Percentiles rank a stretch among this genome's conserved stretches.
These are phyloP conservation scores for Drosophila burlai DNA, from an alignment of 1,140 invertebrate species.

Conservation along the genomic window DNA sequence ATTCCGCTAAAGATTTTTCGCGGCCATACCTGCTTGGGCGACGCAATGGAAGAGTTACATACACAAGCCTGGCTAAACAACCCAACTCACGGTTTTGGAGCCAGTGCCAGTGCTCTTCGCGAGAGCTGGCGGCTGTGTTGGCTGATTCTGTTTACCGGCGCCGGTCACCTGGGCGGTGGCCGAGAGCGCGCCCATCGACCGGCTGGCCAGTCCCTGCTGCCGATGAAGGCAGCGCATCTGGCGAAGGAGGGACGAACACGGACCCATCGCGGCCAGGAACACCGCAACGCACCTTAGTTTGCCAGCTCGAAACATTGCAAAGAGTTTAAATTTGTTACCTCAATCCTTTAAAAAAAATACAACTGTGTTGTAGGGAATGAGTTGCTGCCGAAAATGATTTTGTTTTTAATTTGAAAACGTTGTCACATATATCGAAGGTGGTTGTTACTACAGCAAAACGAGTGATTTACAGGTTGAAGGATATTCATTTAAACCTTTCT, in stretches of 20 bases:
- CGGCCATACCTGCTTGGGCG: slow-evolving; percentile 77
- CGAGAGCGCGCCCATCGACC: not conserved
- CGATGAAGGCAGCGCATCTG: slow-evolving; percentile 5
- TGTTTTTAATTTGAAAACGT: not conserved
- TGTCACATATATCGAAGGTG: not conserved
- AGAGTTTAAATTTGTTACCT: slow-evolving; percentile 41
- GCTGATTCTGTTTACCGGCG: slow-evolving; percentile 4
- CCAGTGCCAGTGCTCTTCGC: not conserved
- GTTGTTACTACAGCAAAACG: not conserved
- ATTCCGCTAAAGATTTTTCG: slow-evolving; percentile 95
- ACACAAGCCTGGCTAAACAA: not conserved
- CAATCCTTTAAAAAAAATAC: slow-evolving; percentile 18
- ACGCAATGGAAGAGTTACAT: slow-evolving; percentile 7
- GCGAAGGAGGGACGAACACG: not conserved
- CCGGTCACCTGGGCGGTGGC: slow-evolving; percentile 21
- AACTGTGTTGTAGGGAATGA: not conserved
- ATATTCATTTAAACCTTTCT: no score
- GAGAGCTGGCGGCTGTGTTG: not conserved
- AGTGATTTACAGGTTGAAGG: not conserved
- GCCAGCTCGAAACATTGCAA: slow-evolving; percentile 62
- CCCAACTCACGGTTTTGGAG: slow-evolving; percentile 1
- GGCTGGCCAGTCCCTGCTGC: not conserved
- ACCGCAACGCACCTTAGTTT: slow-evolving; percentile 7
- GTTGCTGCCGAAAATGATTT: slow-evolving; percentile 18
- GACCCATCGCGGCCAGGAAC: not conserved